Percentiles rank a stretch among this genome's conserved stretches.
These are phyloP conservation scores for Psettodes erumei DNA, from an alignment of 2,113 vertebrate species.

Conservation along the genomic window DNA sequence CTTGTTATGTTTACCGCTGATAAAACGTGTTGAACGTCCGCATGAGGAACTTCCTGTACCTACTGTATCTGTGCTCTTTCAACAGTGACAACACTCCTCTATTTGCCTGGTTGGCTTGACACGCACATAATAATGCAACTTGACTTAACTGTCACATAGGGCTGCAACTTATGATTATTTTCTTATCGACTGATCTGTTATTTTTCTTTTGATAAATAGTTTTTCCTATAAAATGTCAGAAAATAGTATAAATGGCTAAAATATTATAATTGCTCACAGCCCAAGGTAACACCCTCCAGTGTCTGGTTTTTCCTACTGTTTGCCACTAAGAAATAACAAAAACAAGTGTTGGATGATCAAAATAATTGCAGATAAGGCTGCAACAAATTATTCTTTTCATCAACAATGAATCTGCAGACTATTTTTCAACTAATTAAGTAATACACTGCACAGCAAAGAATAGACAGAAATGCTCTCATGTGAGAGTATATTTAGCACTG, in stretches of 20 bases:
- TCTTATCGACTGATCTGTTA: too few relatives aligned
- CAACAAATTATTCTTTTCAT: background rate
- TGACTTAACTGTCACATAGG: too few relatives aligned
- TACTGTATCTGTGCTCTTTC: background rate
- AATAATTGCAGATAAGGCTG: background rate
- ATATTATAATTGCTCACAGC: background rate
- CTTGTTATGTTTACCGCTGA: conserved; percentile 39
- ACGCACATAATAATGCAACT: background rate
- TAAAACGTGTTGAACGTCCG: conserved; percentile 21
- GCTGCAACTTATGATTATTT: background rate
- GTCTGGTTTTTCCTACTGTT: too few relatives aligned
- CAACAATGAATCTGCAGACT: background rate
- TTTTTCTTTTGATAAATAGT: too few relatives aligned
- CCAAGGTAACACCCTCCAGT: background rate
- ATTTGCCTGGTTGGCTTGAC: background rate
- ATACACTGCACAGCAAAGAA: too few relatives aligned
- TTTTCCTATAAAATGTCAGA: too few relatives aligned
- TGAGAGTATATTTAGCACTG: background rate
- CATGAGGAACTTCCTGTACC: conserved; percentile 3
- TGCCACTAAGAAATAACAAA: too few relatives aligned
- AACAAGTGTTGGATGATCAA: background rate
- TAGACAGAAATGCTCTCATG: too few relatives aligned
- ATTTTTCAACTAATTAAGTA: too few relatives aligned
- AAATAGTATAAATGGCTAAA: background rate
- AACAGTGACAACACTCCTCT: conserved; percentile 7